Evolutionary conservation across 2,797 vertebrate species (phyloP), one percentile per base, ranked within the genome.

Genomic region (Eupleurogrammus muticus): DNA sequence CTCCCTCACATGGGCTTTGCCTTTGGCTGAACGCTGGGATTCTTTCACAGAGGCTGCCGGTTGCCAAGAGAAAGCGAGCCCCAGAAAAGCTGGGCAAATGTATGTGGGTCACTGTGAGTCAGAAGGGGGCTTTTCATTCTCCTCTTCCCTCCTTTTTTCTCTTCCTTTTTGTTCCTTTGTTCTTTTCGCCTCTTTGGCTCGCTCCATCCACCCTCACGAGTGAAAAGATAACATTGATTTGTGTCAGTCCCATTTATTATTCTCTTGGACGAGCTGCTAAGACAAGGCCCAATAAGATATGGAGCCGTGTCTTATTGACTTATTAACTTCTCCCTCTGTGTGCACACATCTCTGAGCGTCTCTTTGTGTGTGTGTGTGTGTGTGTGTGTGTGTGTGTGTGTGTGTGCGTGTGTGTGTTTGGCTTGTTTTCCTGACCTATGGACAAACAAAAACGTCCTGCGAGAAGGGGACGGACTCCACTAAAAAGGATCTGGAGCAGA

Each of bases 221-320:
- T 91, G 89, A 94, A 93, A 93, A 92, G 92, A 93, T 92, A 92
- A 93, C 89, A 91, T 74, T 92, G 90, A 93, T 93, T 90, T 91
- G 91, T 88, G 86, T 90, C 88, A 49, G 85, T 83, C 82, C 73
- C 65, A 71, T 89, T 92, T 88, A 86, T 92, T 90, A 90, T 92
- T 92, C 87, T 79, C 60, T 50, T 17, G 46, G 75, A 76, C 70
- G 72, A 72, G 44, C 61, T 1, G 51, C 79, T 86, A 81, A 82
- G 74, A 89, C 83, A 82, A 91, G 80, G 87, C 87, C 87, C 88
- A 84, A 86, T 90, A 90, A 89, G 91, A 90, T 88, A 89, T 76
- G 88, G 81, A 90, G 86, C 80, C 5, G 28, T 68, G 79, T 90
- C 79, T 79, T 89, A 80, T 87, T 91, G 89, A 92, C 92, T 93